Conservation (phyloP, 1,140 invertebrate genomes). For the Calephelis virginiensis region DNA sequence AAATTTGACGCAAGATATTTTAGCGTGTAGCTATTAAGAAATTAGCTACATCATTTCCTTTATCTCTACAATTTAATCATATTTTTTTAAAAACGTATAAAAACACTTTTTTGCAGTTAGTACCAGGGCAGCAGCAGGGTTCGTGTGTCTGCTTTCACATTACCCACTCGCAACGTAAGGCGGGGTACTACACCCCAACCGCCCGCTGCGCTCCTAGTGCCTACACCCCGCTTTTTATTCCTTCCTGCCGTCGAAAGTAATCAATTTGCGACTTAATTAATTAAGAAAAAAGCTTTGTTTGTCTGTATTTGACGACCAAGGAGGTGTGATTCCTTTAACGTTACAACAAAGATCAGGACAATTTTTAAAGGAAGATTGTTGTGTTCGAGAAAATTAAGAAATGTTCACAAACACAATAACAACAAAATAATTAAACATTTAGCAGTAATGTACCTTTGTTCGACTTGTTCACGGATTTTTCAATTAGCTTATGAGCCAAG, state of each 20-base stretch:
- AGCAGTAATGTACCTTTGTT: no score
- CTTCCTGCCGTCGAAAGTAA: slow-evolving; percentile 74
- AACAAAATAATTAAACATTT: no score
- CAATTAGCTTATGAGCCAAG: no score
- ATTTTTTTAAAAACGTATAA: slow-evolving; percentile 22
- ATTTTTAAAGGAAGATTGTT: neutral
- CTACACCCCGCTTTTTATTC: slow-evolving; percentile 70
- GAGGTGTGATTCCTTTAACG: slow-evolving; percentile 23
- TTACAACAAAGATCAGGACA: neutral
- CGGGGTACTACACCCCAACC: slow-evolving; percentile 57
- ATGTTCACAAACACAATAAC: no score
- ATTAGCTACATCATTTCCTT: no score
- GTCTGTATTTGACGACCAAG: slow-evolving; percentile 27
- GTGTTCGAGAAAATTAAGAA: neutral
- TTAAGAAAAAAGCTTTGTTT: slow-evolving; percentile 67
- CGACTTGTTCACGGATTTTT: no score
- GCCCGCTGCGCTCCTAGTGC: slow-evolving; percentile 65
- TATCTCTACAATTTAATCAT: neutral
- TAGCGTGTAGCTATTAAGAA: no score
- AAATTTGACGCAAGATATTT: no score
- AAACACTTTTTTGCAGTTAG: slow-evolving; percentile 44
- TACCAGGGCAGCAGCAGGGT: slow-evolving; percentile 69
- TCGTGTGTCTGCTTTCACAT: slow-evolving; percentile 78
- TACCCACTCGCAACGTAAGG: slow-evolving; percentile 74
- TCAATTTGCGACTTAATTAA: slow-evolving; percentile 77